Evolutionary conservation across 2,113 vertebrate genomes (phyloP).

Genomic region (Nestor notabilis): DNA sequence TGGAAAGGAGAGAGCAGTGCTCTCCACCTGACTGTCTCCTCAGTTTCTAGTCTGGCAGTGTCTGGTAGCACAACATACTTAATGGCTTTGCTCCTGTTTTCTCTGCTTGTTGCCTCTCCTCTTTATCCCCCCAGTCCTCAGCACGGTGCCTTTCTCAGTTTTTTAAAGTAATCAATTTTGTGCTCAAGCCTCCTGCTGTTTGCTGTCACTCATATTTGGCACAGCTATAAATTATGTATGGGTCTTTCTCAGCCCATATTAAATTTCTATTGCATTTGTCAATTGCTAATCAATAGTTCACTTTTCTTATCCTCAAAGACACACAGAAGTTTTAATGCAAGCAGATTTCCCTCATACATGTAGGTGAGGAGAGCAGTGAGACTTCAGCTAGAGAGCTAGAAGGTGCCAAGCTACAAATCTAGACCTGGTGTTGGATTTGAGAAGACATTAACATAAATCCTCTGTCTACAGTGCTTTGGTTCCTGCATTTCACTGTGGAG

Average conservation of each 20-base stretch:
- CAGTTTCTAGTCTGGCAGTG: constrained; percentile 73
- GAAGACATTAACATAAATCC: constrained; percentile 60
- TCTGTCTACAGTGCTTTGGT: background rate
- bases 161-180: constrained; percentile 91
- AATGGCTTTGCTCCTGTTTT: constrained; percentile 90
- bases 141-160: constrained; percentile 77
- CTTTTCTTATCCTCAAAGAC: constrained; percentile 84
- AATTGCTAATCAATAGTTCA: constrained; percentile 90
- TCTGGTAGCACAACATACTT: constrained; percentile 90
- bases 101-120: constrained; percentile 68
- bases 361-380: constrained; percentile 18
- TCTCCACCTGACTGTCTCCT: constrained; percentile 74
- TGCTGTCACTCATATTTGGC: constrained; percentile 90
- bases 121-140: constrained; percentile 75
- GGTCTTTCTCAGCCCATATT: constrained; percentile 87
- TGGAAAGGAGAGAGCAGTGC: constrained; percentile 62
- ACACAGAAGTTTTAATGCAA: constrained; percentile 60
- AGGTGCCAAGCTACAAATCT: constrained; percentile 59
- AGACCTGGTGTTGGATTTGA: constrained; percentile 13
- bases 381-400: constrained; percentile 39
- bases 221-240: constrained; percentile 94
- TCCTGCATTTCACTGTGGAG: background rate
- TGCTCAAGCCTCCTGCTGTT: constrained; percentile 80
- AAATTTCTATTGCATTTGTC: constrained; percentile 93
- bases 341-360: background rate